These are phyloP conservation scores for Thunnus maccoyii DNA, from an alignment of 2,113 vertebrate species.

Conservation along the genomic window DNA sequence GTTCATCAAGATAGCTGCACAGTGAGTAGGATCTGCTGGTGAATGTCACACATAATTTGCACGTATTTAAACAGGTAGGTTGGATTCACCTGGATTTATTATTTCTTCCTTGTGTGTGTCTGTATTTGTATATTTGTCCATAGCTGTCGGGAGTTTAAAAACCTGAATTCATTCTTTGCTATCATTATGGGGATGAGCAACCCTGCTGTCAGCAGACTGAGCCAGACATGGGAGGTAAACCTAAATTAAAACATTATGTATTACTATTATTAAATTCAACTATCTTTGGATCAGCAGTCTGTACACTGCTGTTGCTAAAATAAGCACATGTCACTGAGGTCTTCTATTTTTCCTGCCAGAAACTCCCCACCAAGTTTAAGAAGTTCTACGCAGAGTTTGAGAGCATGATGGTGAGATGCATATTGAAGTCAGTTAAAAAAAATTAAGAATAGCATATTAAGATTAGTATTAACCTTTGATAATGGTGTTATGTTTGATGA, in stretches of 20 bases:
- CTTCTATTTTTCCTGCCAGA: constrained; percentile 86
- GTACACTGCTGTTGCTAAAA: not conserved
- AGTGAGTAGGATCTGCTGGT: constrained; percentile 86
- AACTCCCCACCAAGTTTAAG: constrained; percentile 99
- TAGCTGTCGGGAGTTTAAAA: constrained; percentile 98
- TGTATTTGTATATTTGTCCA: constrained; percentile 54
- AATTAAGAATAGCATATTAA: not conserved
- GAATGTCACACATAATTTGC: no score
- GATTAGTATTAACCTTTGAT: not conserved
- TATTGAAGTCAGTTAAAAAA: not conserved
- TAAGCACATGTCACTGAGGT: not conserved
- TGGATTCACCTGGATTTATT: not conserved
- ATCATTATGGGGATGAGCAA: constrained; percentile 99
- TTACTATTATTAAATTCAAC: not conserved
- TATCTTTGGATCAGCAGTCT: not conserved
- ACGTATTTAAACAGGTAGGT: not conserved
- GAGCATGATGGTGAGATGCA: constrained; percentile 94
- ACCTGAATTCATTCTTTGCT: constrained; percentile 98
- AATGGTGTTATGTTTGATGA: constrained; percentile 10
- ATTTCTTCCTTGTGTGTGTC: not conserved
- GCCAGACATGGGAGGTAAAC: constrained; percentile 97
- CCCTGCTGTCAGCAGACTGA: constrained; percentile 94
- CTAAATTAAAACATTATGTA: not conserved
- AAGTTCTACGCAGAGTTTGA: constrained; percentile 99
- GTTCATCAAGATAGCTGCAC: constrained; percentile 98